Conservation (phyloP, 2,113 vertebrate species). For the Triplophysa siluroides region DNA sequence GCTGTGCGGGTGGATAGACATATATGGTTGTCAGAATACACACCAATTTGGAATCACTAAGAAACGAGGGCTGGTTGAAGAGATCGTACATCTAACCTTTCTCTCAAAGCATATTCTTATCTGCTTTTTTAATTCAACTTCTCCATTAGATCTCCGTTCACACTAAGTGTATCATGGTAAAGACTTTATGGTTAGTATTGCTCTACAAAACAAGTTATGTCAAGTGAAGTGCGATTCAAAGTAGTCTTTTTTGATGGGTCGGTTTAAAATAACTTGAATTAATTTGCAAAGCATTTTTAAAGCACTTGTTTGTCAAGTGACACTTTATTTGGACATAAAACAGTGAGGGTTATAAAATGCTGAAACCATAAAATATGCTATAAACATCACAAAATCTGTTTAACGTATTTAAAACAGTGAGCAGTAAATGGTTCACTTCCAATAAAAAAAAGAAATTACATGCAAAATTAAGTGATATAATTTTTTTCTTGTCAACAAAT, state of each 20-base stretch:
- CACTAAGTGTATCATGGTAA: too few species aligned
- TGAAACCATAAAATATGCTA: not conserved
- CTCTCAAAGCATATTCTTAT: too few species aligned
- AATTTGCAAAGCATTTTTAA: not conserved
- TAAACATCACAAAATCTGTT: not conserved
- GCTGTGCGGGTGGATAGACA: not conserved
- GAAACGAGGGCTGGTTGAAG: not conserved
- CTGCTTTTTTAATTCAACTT: too few species aligned
- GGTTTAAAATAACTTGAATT: not conserved
- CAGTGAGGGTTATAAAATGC: not conserved
- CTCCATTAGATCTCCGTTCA: not conserved
- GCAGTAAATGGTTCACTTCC: too few species aligned
- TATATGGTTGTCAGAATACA: not conserved
- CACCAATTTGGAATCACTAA: not conserved
- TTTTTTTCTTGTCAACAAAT: too few species aligned
- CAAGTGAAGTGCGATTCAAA: not conserved
- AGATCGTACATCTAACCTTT: not conserved
- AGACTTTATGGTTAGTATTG: too few species aligned
- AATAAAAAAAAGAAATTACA: too few species aligned
- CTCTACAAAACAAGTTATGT: too few species aligned
- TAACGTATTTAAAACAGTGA: not conserved
- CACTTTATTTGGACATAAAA: not conserved
- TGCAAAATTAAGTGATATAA: too few species aligned
- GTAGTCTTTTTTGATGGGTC: not conserved
- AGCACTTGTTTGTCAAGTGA: not conserved